A percentile compares a stretch with the other conserved stretches of the same genome.
Evolutionary conservation across 2,113 vertebrate species (phyloP).

Genomic region (Hassar affinis): DNA sequence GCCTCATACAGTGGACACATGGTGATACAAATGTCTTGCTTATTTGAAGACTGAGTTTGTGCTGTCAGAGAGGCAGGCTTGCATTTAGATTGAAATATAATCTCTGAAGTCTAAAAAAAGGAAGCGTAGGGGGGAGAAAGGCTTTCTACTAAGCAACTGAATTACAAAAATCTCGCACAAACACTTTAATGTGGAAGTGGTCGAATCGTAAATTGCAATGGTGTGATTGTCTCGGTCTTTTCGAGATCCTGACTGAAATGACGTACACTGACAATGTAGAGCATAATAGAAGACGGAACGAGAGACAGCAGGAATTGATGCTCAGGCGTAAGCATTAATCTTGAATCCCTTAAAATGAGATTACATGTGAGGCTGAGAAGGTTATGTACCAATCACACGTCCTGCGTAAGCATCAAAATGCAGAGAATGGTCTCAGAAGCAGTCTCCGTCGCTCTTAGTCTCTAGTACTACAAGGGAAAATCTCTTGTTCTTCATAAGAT

Average conservation of each 20-base stretch:
- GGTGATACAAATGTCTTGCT: conserved; percentile 39
- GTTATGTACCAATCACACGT: background rate
- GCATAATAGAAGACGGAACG: too few relatives aligned
- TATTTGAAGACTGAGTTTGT: conserved; percentile 44
- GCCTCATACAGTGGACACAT: conserved; percentile 49
- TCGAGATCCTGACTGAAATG: background rate
- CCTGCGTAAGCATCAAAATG: background rate
- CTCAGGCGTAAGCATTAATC: background rate
- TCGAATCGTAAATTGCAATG: background rate
- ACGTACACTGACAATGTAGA: too few relatives aligned
- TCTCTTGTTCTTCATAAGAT: background rate
- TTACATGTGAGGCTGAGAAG: background rate
- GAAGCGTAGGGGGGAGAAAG: background rate
- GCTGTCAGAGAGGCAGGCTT: conserved; percentile 16
- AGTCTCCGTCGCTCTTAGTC: background rate
- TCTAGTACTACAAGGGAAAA: background rate
- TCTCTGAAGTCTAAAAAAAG: conserved; percentile 4
- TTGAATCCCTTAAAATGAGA: background rate
- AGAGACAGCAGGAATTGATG: background rate
- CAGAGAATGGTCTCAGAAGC: background rate
- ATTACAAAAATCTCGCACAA: background rate
- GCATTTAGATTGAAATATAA: conserved; percentile 21
- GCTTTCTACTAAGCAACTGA: background rate
- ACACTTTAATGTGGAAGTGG: too few relatives aligned
- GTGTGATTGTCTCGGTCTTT: background rate